Percentiles rank a stretch among this genome's conserved stretches.
Evolutionary conservation across 2,113 vertebrate species (phyloP).

Genomic region (Collichthys lucidus): DNA sequence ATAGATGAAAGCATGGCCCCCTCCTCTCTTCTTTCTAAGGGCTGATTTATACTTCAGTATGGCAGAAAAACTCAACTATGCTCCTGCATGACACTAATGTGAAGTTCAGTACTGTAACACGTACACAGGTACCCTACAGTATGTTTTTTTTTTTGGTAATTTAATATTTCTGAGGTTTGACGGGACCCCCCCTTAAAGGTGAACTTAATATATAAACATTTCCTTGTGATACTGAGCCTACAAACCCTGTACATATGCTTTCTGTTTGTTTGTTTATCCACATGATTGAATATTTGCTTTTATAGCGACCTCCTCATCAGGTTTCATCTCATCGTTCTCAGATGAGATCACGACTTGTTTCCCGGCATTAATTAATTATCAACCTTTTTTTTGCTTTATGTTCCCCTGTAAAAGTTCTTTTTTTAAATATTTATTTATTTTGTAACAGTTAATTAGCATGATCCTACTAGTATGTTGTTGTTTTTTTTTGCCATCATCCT

Average conservation of each 20-base stretch:
- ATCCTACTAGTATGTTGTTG: slow-evolving; percentile 30
- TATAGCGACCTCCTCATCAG: slow-evolving; percentile 10
- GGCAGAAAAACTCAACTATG: slow-evolving; percentile 50
- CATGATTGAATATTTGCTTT: slow-evolving; percentile 28
- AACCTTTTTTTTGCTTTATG: slow-evolving; percentile 23
- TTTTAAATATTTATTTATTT: slow-evolving; percentile 8
- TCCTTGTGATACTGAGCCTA: slow-evolving; percentile 62
- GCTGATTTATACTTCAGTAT: slow-evolving; percentile 50
- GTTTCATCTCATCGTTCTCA: slow-evolving; percentile 17
- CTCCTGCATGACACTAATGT: slow-evolving; percentile 74
- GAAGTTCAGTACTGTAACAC: slow-evolving; percentile 63
- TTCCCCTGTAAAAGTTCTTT: slow-evolving; percentile 18
- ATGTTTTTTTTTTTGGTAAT: slow-evolving; percentile 41
- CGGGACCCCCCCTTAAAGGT: slow-evolving; percentile 40
- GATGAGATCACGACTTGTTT: slow-evolving; percentile 24
- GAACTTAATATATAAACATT: slow-evolving; percentile 35
- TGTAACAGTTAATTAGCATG: slow-evolving; percentile 57
- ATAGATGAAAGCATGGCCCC: slow-evolving; percentile 64
- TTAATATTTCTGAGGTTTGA: slow-evolving; percentile 48
- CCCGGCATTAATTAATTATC: slow-evolving; percentile 13
- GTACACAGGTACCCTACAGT: slow-evolving; percentile 44
- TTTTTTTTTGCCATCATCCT: slow-evolving; percentile 22
- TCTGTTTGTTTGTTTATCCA: neutral
- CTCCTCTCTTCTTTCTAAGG: slow-evolving; percentile 48
- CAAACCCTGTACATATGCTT: slow-evolving; percentile 38